Base-by-base conservation (phyloP, 64 coral and sea anemone genomes). In the Stichodactyla mertensii region DNA sequence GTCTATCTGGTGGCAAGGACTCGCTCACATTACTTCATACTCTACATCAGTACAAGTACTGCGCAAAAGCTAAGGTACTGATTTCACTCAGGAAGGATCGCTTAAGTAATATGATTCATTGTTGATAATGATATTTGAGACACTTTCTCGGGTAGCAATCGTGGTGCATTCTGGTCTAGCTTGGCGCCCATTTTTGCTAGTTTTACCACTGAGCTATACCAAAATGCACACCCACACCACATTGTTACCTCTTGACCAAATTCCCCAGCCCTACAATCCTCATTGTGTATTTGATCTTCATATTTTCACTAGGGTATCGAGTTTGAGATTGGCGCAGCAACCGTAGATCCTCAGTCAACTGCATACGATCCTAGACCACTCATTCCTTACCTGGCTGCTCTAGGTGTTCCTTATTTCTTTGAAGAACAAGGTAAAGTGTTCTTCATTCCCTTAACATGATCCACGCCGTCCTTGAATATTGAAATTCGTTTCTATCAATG, bases 361-460 rank as follows among this genome's bases (percentile, higher is more conserved):
- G 97, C 86, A 66, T 99, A 99, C 77, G 97, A 99, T 51, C 97
- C 97, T 2, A 92, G 91, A 57, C 97, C 97, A 58, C 88, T 99
- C 70, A 90, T 95, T 64, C 87, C 81, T 18, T 99, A 99, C 87
- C 86, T 99, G 85, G 88, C 85, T 54, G 84, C 90, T 23, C 93
- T 99, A 31, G 93, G 83, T 74, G 88, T 99, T 16, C 93, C 93
- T 22, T 99, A 99, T 59, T 99, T 99, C 64, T 99, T 92, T 84
- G 97, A 99, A 80, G 97, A 95, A 59, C 97, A 99, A 91, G 97
- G 97, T 95, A 83, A 70, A 59, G 27, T 20, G 16, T 11, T 16
- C 13, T 4, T 62, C 60, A 13, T 62, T 62, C 60, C 60, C 60
- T 18, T 16, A 62, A 18, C 13, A 62, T 62, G 36, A 45, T 62